phyloP scores from a whole-genome alignment of 2,797 vertebrate genomes.

The Phataginus tetradactyla region DNA sequence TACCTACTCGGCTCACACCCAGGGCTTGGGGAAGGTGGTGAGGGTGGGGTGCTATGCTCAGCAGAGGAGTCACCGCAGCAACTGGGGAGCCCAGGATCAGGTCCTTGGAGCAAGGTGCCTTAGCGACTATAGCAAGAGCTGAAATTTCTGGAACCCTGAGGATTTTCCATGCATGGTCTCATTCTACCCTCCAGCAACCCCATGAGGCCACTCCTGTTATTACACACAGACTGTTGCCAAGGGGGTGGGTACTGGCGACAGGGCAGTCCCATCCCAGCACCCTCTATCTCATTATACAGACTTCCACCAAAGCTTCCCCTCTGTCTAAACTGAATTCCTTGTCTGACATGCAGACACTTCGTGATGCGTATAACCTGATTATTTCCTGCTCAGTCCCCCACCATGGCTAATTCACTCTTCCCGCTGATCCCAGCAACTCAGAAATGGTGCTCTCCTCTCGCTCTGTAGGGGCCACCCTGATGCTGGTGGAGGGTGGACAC shows the following conservation, averaged over 20 bases:
- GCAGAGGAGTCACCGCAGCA: background rate
- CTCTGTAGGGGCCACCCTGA: background rate
- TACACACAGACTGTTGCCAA: background rate
- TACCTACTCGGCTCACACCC: background rate
- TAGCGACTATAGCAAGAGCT: background rate
- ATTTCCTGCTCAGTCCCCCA: constrained; percentile 57
- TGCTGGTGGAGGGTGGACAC: background rate
- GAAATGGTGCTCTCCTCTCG: background rate
- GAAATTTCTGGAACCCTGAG: accelerated
- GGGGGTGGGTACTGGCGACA: too few relatives aligned
- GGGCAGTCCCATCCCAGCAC: too few relatives aligned
- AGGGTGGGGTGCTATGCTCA: background rate
- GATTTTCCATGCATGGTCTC: background rate
- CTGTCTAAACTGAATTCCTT: background rate
- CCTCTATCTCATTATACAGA: background rate
- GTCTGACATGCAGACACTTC: background rate
- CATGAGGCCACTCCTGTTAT: background rate
- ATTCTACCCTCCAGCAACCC: background rate
- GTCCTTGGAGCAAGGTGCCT: background rate
- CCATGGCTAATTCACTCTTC: background rate
- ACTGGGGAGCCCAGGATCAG: background rate
- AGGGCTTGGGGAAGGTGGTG: background rate
- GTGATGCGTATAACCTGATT: background rate
- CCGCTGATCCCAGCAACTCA: background rate
- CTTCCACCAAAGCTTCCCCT: background rate